Evolutionary conservation across 2,797 vertebrate species (phyloP).

Genomic region (Tenualosa ilisha): DNA sequence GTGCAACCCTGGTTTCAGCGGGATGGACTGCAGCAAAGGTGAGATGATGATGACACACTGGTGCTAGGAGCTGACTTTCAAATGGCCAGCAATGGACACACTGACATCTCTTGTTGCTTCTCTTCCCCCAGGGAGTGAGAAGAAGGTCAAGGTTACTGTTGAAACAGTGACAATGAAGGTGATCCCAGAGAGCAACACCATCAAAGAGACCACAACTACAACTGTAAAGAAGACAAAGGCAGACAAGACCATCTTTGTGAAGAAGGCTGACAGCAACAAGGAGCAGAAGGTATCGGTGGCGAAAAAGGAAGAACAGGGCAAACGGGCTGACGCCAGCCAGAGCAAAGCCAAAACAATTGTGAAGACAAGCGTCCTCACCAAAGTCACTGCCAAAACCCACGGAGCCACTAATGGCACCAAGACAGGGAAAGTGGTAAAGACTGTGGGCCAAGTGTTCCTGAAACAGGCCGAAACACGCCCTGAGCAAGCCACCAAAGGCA

Average conservation of each 20-base stretch:
- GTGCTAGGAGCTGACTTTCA: not conserved
- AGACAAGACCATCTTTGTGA: conserved; percentile 57
- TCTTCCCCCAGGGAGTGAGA: conserved; percentile 57
- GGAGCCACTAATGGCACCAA: conserved; percentile 41
- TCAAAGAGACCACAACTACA: conserved; percentile 49
- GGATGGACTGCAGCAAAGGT: conserved; percentile 64
- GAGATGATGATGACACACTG: conserved; percentile 34
- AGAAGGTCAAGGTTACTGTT: conserved; percentile 51
- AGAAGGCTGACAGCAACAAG: conserved; percentile 42
- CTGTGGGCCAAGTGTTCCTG: conserved; percentile 54
- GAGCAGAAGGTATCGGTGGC: conserved; percentile 49
- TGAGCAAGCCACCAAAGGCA: conserved; percentile 62
- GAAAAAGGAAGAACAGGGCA: conserved; percentile 44
- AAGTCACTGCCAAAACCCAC: conserved; percentile 47
- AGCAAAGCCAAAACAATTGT: conserved; percentile 54
- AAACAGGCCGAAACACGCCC: conserved; percentile 59
- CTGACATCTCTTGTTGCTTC: conserved; percentile 8
- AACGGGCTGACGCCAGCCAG: not conserved
- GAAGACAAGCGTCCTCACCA: conserved; percentile 26
- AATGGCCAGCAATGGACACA: not conserved
- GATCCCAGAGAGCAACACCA: conserved; percentile 50
- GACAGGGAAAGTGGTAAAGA: conserved; percentile 43
- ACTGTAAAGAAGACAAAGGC: conserved; percentile 53
- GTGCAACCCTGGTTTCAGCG: conserved; percentile 64
- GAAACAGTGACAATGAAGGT: conserved; percentile 54